These are phyloP conservation scores for Siniperca obscura DNA, from an alignment of 2,797 vertebrate genomes.

Conservation along the genomic window DNA sequence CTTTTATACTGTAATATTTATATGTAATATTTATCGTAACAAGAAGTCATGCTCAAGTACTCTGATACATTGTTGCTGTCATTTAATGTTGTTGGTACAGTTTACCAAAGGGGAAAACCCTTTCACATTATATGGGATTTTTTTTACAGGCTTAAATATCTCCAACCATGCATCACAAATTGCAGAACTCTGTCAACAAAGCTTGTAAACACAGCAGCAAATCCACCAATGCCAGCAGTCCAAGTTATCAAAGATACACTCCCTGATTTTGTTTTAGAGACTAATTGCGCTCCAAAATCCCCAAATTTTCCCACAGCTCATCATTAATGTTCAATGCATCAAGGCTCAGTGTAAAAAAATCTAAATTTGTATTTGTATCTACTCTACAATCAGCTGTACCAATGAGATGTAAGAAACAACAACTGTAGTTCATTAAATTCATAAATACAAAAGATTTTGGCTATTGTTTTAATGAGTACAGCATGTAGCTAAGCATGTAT, in stretches of 20 bases:
- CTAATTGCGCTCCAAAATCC: not conserved
- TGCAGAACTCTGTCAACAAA: constrained; percentile 33
- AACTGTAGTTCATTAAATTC: not conserved
- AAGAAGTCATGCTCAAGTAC: not conserved
- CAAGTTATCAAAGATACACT: constrained; percentile 7
- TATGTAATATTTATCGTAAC: not conserved
- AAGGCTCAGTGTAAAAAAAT: not conserved
- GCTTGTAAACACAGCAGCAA: constrained; percentile 23
- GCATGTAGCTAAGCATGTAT: too few relatives aligned
- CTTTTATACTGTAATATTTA: not conserved
- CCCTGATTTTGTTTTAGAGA: not conserved
- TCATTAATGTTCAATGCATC: not conserved
- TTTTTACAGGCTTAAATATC: constrained; percentile 31
- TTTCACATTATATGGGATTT: constrained; percentile 31
- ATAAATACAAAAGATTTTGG: not conserved
- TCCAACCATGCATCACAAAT: constrained; percentile 2
- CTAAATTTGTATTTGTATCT: not conserved
- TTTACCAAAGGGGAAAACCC: constrained; percentile 39
- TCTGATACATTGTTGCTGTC: not conserved
- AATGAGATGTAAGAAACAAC: not conserved
- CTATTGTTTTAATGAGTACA: not conserved
- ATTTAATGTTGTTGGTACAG: constrained; percentile 27
- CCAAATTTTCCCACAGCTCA: not conserved
- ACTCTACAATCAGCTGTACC: too few relatives aligned
- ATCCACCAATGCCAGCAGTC: not conserved